Conservation (phyloP, 2,113 vertebrate genomes). For the Tenrec ecaudatus region DNA sequence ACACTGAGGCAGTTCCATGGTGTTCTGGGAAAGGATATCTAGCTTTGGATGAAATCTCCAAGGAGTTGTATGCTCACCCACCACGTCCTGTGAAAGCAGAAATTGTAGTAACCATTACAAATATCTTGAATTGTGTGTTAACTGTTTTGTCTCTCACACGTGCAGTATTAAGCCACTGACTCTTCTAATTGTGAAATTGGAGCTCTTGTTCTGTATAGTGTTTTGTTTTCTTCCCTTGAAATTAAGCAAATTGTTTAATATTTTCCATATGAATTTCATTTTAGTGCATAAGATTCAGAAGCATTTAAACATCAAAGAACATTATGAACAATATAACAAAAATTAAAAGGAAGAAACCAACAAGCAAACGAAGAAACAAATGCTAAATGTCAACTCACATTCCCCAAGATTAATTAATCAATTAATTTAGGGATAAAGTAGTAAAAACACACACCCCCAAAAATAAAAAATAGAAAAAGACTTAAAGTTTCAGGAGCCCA, state of each 20-base stretch:
- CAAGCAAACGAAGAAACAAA: background rate
- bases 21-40: conserved; percentile 62
- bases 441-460: background rate
- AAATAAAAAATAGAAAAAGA: too few species aligned
- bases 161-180: background rate
- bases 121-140: background rate
- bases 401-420: background rate
- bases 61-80: conserved; percentile 66
- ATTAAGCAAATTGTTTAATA: background rate
- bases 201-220: background rate
- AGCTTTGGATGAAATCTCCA: conserved; percentile 68
- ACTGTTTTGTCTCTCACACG: background rate
- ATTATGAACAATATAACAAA: background rate
- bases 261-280: background rate
- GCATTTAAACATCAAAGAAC: background rate
- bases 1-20: conserved; percentile 63
- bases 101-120: conserved; percentile 33
- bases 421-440: background rate
- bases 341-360: background rate
- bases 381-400: background rate
- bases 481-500: too few species aligned
- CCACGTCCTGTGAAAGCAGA: conserved; percentile 64
- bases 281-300: background rate
- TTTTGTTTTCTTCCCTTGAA: background rate
- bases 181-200: conserved; percentile 44